Base-by-base conservation (phyloP, 2,888 invertebrate genomes). In the Cantharis rustica region DNA sequence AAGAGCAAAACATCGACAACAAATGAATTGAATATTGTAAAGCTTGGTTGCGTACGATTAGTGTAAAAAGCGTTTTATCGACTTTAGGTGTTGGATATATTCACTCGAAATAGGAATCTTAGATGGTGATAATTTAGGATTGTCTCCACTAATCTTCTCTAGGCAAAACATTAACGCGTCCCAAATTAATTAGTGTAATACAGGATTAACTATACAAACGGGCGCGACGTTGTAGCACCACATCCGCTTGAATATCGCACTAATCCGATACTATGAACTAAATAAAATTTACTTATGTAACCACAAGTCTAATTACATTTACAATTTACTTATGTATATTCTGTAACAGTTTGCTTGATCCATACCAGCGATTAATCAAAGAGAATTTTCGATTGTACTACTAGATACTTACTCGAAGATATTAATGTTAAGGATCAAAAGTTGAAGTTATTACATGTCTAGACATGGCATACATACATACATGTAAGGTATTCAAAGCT, bases 161-260 rank as follows among this genome's bases (percentile, higher is more conserved):
- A 62, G 75, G 68, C 72, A 75, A 73, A 76, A 72, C 75, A 78
- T 78, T 76, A 78, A 78, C 78, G 78, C 76, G 76, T 76, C 64
- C 73, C 76, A 76, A 79, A 79, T 79, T 79, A 79, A 79, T 79
- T 79, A 76, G 75, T 63, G 61, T 77, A 74, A 75, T 75, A 75
- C 77, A 71, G 69, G 75, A 78, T 73, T 78, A 76, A 61, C 63
- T 68, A 17, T 72, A 63, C 74, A 73, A 64, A 31, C 68, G 68
- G 47, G 72, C 31, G 71, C 64, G 64, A 66, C 64, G 23, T 20
- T 64, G 64, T 66, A 66, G 23, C 23, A 66, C 64, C 20, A 66
- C 23, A 66, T 66, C 64, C 64, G 64, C 64, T 68, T 69, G 62
- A 68, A 68, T 68, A 72, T 73, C 62, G 73, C 68, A 66, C 66